A percentile compares a stretch with the other conserved stretches of the same genome.
phyloP scores from a whole-genome alignment of 2,888 invertebrate genomes.

The Philopedon plagiatum region DNA sequence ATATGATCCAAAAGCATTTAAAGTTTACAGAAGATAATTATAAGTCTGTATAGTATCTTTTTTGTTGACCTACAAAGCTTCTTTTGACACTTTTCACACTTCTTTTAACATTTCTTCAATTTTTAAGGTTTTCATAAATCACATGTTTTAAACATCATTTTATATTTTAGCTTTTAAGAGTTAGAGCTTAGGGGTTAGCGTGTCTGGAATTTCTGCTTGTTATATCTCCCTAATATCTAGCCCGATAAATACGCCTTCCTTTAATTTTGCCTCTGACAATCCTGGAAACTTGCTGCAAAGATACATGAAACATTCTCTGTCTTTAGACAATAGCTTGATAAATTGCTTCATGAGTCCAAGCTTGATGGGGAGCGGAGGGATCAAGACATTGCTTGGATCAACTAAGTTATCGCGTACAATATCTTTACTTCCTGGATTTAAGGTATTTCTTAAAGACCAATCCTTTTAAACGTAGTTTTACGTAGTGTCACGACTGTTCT shows the following conservation, averaged over 20 bases:
- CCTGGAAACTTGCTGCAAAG: slow-evolving; percentile 1
- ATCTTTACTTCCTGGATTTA: not conserved
- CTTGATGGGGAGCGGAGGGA: not conserved
- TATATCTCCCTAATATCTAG: not conserved
- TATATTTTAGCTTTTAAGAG: no score
- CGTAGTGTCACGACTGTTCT: not conserved
- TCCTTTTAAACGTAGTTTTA: not conserved
- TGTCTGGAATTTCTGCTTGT: no score
- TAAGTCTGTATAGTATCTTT: no score
- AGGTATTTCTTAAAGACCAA: not conserved
- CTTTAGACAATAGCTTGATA: not conserved
- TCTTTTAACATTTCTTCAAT: no score
- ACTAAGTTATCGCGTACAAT: not conserved
- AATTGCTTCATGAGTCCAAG: not conserved
- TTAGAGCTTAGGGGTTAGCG: no score
- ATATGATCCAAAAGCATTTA: no score
- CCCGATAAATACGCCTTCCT: slow-evolving; percentile 9
- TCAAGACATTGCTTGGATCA: not conserved
- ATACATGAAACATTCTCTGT: no score
- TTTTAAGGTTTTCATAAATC: no score
- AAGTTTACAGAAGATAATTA: no score
- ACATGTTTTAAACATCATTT: no score
- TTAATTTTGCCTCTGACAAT: slow-evolving; percentile 6
- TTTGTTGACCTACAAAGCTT: no score
- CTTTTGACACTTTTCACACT: no score